Evolutionary conservation across 2,888 invertebrate species (phyloP), one percentile per base, ranked within the genome.

Genomic region (Parochlus steinenii): DNA sequence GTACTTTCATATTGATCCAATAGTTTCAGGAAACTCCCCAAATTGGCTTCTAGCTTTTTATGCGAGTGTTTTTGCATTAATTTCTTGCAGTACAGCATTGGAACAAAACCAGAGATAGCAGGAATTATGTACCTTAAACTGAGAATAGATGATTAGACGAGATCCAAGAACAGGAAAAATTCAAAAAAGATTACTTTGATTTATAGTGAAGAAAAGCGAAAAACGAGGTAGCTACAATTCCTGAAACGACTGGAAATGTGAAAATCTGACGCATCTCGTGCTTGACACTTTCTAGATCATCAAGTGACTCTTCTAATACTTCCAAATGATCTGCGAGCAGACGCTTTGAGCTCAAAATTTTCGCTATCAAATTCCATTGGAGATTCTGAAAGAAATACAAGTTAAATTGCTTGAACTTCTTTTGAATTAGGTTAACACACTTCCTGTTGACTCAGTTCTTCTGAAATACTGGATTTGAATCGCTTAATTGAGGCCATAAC

Each of bases 291-390:
- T 14, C 3, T 7, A 23, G 24, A 6, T 29, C 24, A 18, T 17
- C 12, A n/a, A 24, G 3, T 17, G 23, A 19, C 15, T 36, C 36
- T 31, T 41, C 39, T 8, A 41, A 17, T 10, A 37, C 20, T 39
- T 58, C 58, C 3, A 58, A 50, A 43, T 58, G 59, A 42, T 58
- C 58, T 24, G 53, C 50, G 6, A 58, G 42, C 26, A 58, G 45
- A 2, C 57, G 49, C 30, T 56, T 55, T 1, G 58, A 58, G 25
- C 46, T 50, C 11, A 58, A 46, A 40, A 58, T 54, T 41, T 44
- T 48, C 6, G 22, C 7, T 8, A 36, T 17, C 11, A 36, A 30
- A 24, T 36, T 36, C 14, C 18, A 17, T 24, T 36, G 36, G 3
- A 36, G 19, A 6, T 11, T 11, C 36, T 36, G 18, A n/a, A 18